Base-by-base conservation (phyloP, 2,113 vertebrate genomes). In the Eretmochelys imbricata region DNA sequence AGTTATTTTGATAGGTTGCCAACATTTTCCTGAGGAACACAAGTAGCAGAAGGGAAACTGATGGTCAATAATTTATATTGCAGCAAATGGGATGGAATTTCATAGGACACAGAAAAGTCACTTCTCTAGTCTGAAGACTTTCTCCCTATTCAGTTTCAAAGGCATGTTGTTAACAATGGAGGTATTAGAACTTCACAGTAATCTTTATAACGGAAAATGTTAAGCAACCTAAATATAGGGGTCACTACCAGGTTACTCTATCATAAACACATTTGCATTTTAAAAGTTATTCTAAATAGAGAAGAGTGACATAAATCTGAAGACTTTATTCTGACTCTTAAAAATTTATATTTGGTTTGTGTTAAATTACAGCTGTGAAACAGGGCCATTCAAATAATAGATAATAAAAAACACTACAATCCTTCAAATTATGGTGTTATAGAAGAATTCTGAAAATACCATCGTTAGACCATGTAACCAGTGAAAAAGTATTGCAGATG, bases 1-100 rank as follows among this genome's bases (percentile, higher is more conserved):
- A 80, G 91, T 95, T 94, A 94, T 90, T 85, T 57, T 96, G 95
- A 90, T 72, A 93, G 84, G 49, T 46, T 94, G 94, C 94, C 97
- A 94, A 50, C 5, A 25, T 85, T 29, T 59, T 94, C 91, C 59
- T 92, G 80, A 80, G 87, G 78, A 89, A 84, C 11, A 38, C 38
- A 94, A 84, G 86, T 90, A 0, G 1, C 42, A 93, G 93, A 90
- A 95, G 78, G 0, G 2, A 94, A 96, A 93, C 54, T 17, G 29
- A 65, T 65, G 35, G 35, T 17, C 62, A 65, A 35, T 31, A 35
- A 19, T 65, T 65, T 65, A 35, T 65, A 17, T 17, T 65, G 62
- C 7, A 65, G 62, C 62, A 65, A 35, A 35, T 19, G 80, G 91
- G 94, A 88, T 42, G 25, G 49, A 94, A 78, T 89, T 91, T 96